A percentile compares a stretch with the other conserved stretches of the same genome.
Conservation (phyloP, 2,888 invertebrate species). For the Pharmacophagus antenor region DNA sequence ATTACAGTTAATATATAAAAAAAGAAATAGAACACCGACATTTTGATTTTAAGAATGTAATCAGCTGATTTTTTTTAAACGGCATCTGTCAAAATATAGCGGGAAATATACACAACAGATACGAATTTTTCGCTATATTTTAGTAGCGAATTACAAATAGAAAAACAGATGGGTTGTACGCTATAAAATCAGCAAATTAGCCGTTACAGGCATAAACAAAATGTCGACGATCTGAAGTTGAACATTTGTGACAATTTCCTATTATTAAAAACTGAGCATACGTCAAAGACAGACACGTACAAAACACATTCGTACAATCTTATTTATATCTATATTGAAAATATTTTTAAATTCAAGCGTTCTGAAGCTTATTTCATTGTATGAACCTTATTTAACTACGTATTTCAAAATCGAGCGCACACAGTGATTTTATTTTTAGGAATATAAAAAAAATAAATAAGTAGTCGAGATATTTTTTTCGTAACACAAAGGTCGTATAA, state of each 20-base stretch:
- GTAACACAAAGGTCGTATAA: slow-evolving; percentile 14
- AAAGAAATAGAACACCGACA: slow-evolving; percentile 31
- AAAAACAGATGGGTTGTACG: neutral
- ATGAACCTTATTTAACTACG: slow-evolving; percentile 25
- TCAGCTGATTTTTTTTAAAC: neutral
- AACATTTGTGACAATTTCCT: slow-evolving; percentile 34
- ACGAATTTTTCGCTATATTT: neutral
- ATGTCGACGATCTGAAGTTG: slow-evolving; percentile 18
- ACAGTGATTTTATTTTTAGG: slow-evolving; percentile 32
- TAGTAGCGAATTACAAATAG: neutral
- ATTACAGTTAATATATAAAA: slow-evolving; percentile 26
- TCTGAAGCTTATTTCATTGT: slow-evolving; percentile 33
- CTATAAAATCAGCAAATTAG: neutral
- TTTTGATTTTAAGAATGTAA: neutral
- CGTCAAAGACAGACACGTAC: slow-evolving; percentile 18
- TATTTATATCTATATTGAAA: slow-evolving; percentile 32
- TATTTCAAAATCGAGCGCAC: slow-evolving; percentile 37
- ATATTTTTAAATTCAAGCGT: slow-evolving; percentile 37
- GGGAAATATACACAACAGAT: neutral
- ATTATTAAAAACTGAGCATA: slow-evolving; percentile 23
- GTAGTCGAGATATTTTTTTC: slow-evolving; percentile 21
- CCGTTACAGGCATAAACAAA: too few species aligned
- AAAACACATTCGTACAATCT: slow-evolving; percentile 19
- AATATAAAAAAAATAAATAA: slow-evolving; percentile 29
- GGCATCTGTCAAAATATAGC: neutral